phyloP scores from a whole-genome alignment of 1,140 invertebrate genomes.

The Hyles euphorbiae region DNA sequence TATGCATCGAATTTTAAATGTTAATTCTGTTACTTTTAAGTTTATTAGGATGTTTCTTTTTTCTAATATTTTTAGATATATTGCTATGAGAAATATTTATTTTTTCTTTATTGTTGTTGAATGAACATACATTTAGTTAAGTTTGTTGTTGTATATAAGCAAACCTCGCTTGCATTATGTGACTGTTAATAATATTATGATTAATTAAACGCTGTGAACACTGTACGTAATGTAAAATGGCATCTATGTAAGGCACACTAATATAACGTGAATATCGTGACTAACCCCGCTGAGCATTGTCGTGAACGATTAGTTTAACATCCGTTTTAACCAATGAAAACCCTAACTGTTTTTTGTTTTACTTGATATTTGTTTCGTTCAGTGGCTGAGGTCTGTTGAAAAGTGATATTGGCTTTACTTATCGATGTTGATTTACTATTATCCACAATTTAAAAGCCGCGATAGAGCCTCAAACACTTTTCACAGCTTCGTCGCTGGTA shows the following conservation, averaged over 20 bases:
- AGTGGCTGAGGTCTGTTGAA: conserved; percentile 7
- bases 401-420: conserved; percentile 4
- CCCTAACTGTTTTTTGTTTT: conserved; percentile 17
- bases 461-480: conserved; percentile 13
- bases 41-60: conserved; percentile 30
- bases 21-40: conserved; percentile 33
- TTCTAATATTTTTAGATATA: conserved; percentile 29
- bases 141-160: conserved; percentile 63
- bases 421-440: background rate
- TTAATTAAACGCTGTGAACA: conserved; percentile 46
- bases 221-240: conserved; percentile 46
- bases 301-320: conserved; percentile 31
- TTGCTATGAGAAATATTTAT: conserved; percentile 28
- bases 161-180: conserved; percentile 70
- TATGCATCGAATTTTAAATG: conserved; percentile 15
- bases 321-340: conserved; percentile 22
- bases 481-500: conserved; percentile 13
- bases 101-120: conserved; percentile 41
- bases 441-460: background rate
- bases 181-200: conserved; percentile 62
- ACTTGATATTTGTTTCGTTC: background rate
- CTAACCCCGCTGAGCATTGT: conserved; percentile 63
- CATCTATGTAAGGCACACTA: conserved; percentile 60
- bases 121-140: conserved; percentile 43
- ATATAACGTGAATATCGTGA: conserved; percentile 55